phyloP scores from a whole-genome alignment of 2,797 vertebrate genomes.

The Myripristis jacobus region DNA sequence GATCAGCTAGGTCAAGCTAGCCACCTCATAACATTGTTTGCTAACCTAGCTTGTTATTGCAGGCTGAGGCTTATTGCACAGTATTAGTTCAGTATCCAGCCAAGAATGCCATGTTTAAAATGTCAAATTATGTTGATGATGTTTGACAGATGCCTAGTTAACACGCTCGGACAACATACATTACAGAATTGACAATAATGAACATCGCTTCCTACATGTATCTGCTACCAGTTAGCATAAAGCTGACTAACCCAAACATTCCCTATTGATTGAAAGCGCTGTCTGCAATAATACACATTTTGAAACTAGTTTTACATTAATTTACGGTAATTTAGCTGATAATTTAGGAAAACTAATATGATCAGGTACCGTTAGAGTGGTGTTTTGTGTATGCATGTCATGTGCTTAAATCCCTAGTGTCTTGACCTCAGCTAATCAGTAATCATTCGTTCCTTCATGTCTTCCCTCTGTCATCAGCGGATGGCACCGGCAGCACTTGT shows the following conservation, averaged over 20 bases:
- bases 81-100: slow-evolving; percentile 13
- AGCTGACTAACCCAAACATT: slow-evolving; percentile 45
- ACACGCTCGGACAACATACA: background rate
- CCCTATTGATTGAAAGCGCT: background rate
- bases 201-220: background rate
- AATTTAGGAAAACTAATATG: no score
- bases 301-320: no score
- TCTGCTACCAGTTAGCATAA: slow-evolving; percentile 45
- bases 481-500: slow-evolving; percentile 67
- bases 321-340: no score
- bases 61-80: slow-evolving; percentile 25
- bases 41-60: background rate
- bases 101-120: background rate
- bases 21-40: background rate
- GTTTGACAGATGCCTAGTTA: background rate
- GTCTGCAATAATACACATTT: no score
- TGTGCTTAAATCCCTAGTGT: background rate
- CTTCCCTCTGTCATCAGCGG: slow-evolving; percentile 46
- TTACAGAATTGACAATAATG: background rate
- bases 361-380: no score
- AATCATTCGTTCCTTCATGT: slow-evolving; percentile 8
- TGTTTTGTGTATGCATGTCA: background rate
- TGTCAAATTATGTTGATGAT: no score
- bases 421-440: background rate
- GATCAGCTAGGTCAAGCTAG: background rate